Base-by-base conservation (phyloP, 2,797 vertebrate species). In the Acestrorhynchus altus region DNA sequence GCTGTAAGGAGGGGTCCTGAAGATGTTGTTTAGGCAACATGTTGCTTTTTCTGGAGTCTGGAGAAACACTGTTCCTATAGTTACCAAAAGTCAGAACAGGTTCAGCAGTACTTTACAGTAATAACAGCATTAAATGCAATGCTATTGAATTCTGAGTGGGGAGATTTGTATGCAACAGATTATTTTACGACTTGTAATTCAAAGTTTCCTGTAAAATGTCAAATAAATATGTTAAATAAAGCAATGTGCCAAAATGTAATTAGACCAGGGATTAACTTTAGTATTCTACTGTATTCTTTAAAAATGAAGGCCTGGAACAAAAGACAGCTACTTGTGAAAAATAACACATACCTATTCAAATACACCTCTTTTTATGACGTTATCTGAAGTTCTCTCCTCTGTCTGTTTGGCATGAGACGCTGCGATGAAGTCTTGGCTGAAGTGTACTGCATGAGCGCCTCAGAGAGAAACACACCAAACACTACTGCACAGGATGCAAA, bases 401-500 rank as follows among this genome's bases (percentile, higher is more conserved):
- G 26, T 69, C 76, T 54, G 40, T 77, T 87, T 87, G 84, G 81
- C 84, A 85, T 80, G 60, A 49, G 60, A 61, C 35, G 73, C 51
- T 54, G 52, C n/a, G 22, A 80, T 77, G 54, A 69, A 68, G 78
- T 77, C 35, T 78, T 56, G 73, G 82, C 22, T 35, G 63, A 75
- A 46, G 65, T 51, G 61, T 20, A 73, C 71, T 67, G 65, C 56
- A 74, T 70, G 63, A 83, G 26, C 67, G 76, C 40, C 52, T 77
- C 66, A 35, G 49, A 68, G 61, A 13, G 69, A 70, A 54, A 56
- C 39, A 78, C 44, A 26, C 54, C 46, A 31, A 35, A 35, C 31
- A 44, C 71, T 72, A n/a, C 69, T 69, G 74, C 64, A 57, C 69
- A 69, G 70, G 72, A 54, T 77, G 69, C 52, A 56, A 72, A 72